Conservation (phyloP, 2,797 vertebrate genomes). For the Platalea minor region DNA sequence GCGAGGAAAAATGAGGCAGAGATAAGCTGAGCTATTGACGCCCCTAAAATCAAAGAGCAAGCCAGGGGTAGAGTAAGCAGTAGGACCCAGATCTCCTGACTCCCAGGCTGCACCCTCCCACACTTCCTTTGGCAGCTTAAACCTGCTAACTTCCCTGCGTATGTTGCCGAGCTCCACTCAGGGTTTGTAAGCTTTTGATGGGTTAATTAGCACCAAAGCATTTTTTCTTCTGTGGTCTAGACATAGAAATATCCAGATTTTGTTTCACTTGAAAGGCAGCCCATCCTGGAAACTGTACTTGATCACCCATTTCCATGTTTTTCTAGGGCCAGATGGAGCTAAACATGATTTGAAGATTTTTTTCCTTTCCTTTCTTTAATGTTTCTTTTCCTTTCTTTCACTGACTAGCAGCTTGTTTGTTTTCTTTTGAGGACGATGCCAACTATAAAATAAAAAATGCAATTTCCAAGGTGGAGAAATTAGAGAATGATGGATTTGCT, state of each 20-base stretch:
- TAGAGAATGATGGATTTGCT: slow-evolving; percentile 62
- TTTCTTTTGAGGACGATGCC: slow-evolving; percentile 70
- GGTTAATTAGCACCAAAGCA: slow-evolving; percentile 79
- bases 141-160: slow-evolving; percentile 1
- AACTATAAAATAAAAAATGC: slow-evolving; percentile 63
- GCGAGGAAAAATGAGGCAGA: not conserved
- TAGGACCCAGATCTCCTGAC: not conserved
- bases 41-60: not conserved
- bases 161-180: slow-evolving; percentile 15
- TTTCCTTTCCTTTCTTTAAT: slow-evolving; percentile 42
- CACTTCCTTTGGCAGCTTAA: not conserved
- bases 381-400: slow-evolving; percentile 67
- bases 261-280: slow-evolving; percentile 83
- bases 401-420: slow-evolving; percentile 74
- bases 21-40: not conserved
- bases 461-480: slow-evolving; percentile 72
- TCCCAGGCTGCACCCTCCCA: not conserved
- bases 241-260: slow-evolving; percentile 83
- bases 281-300: slow-evolving; percentile 75
- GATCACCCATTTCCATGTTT: slow-evolving; percentile 77
- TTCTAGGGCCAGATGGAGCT: slow-evolving; percentile 78
- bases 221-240: slow-evolving; percentile 84
- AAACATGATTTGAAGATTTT: slow-evolving; percentile 74
- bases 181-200: slow-evolving; percentile 67
- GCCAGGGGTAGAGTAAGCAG: not conserved